These are phyloP conservation scores for Cynocephalus volans DNA, from an alignment of 2,113 vertebrate genomes.

Conservation along the genomic window DNA sequence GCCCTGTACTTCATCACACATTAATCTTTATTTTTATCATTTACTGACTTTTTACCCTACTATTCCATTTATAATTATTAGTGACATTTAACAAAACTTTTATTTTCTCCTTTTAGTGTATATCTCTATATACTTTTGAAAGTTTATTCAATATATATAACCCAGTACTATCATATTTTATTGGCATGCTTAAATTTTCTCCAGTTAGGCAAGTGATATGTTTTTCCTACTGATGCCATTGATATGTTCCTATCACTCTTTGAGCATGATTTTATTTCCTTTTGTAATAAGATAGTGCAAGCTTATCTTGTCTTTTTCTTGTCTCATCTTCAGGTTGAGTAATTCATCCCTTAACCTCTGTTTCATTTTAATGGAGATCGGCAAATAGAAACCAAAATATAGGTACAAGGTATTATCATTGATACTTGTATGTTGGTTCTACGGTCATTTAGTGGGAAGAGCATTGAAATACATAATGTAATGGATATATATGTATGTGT, in stretches of 20 bases:
- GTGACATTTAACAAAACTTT: not conserved
- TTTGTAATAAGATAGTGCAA: not conserved
- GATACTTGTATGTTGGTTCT: not conserved
- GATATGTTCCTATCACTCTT: not conserved
- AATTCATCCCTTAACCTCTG: not conserved
- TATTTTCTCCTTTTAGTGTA: not conserved
- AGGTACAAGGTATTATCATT: not conserved
- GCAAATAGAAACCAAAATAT: not conserved
- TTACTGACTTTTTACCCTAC: not conserved
- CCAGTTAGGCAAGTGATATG: not conserved
- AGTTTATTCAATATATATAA: not conserved
- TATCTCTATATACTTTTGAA: not conserved
- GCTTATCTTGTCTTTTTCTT: not conserved
- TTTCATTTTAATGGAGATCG: not conserved
- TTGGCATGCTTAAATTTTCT: not conserved
- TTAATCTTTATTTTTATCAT: not conserved
- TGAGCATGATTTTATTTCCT: not conserved
- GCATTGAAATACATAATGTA: not conserved
- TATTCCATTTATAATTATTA: not conserved
- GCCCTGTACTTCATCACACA: not conserved
- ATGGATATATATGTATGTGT: not conserved
- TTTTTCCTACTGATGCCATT: not conserved
- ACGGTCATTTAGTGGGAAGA: not conserved
- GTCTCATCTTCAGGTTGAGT: not conserved
- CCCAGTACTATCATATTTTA: not conserved